Conservation (phyloP, 2,113 vertebrate species). For the Centropus unirufus region DNA sequence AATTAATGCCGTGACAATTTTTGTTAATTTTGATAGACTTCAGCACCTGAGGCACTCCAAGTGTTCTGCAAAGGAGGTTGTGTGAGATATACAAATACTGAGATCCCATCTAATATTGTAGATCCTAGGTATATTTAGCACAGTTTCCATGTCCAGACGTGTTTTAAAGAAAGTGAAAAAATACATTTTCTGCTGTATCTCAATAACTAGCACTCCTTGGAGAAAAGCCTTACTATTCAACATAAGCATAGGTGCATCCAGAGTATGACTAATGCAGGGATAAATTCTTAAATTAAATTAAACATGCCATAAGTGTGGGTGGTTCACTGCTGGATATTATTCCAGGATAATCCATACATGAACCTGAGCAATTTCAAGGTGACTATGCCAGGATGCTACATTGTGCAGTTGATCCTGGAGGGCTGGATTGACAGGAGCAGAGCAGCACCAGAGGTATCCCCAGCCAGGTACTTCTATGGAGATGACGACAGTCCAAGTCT, state of each 20-base stretch:
- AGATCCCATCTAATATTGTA: background rate
- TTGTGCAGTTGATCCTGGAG: background rate
- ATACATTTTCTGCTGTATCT: background rate
- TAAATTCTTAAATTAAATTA: background rate
- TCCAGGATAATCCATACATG: background rate
- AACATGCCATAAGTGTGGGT: background rate
- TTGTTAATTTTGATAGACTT: background rate
- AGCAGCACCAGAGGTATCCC: background rate
- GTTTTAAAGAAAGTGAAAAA: background rate
- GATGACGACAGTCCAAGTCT: accelerated
- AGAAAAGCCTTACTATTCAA: background rate
- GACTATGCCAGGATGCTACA: background rate
- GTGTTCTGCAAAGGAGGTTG: background rate
- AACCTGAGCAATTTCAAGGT: background rate
- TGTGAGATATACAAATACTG: background rate
- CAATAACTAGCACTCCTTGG: background rate
- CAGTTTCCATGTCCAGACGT: background rate
- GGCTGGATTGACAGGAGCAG: background rate
- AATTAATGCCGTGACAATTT: background rate
- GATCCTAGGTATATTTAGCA: background rate
- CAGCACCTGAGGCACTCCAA: background rate
- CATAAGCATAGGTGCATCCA: background rate
- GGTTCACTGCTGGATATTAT: background rate
- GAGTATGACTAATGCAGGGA: background rate
- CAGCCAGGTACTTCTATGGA: accelerated